Evolutionary conservation across 2,888 invertebrate species (phyloP).

Genomic region (Andricus curvator): DNA sequence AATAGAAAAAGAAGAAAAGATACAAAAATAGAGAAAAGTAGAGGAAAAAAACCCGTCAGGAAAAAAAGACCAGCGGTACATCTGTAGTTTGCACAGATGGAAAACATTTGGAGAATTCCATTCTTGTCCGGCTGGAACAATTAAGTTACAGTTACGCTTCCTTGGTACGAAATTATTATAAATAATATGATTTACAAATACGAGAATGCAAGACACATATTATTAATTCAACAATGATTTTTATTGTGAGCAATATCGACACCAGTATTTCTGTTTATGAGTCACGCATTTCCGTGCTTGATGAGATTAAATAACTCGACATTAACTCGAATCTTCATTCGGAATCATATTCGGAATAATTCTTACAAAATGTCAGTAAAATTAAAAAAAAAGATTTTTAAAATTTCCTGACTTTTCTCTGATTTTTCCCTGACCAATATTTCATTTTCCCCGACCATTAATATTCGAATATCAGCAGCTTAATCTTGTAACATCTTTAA

Average conservation of each 20-base stretch:
- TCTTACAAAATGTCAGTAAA: background rate
- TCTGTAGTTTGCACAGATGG: background rate
- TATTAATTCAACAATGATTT: background rate
- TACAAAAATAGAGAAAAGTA: background rate
- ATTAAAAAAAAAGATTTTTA: no score
- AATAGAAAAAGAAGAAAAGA: conserved; percentile 7
- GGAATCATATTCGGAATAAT: background rate
- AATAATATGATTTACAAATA: background rate
- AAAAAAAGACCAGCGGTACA: background rate
- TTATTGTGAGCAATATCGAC: background rate
- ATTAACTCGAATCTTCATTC: background rate
- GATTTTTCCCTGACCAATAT: no score
- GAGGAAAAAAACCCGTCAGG: background rate
- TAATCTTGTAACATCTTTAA: no score
- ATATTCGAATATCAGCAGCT: no score
- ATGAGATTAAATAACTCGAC: background rate
- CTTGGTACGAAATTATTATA: background rate
- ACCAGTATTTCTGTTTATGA: background rate
- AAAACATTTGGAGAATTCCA: background rate
- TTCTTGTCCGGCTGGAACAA: background rate
- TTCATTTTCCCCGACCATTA: no score
- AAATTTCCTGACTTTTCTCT: no score
- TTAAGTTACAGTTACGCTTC: background rate
- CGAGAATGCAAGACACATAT: background rate
- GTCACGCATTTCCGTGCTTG: background rate